A percentile compares a stretch with the other conserved stretches of the same genome.
phyloP scores from a whole-genome alignment of 2,888 invertebrate species.

The Cacoxenus indagator region DNA sequence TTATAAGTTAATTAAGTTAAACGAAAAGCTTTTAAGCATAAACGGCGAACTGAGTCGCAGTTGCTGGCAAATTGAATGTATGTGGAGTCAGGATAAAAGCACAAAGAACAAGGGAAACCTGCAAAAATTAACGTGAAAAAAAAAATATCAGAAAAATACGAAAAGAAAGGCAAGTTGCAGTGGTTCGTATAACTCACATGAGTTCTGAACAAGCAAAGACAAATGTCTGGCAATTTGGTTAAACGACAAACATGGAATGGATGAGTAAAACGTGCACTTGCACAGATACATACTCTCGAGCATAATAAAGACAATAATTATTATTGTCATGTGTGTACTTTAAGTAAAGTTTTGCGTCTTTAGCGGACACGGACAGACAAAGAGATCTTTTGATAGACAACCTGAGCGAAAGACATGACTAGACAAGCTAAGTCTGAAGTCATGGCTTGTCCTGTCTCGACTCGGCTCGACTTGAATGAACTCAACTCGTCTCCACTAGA shows the following conservation, averaged over 20 bases:
- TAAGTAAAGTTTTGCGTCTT: slow-evolving; percentile 29
- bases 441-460: background rate
- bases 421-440: slow-evolving; percentile 31
- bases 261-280: slow-evolving; percentile 22
- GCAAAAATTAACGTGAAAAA: slow-evolving; percentile 35
- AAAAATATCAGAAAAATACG: slow-evolving; percentile 20
- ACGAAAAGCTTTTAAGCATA: slow-evolving; percentile 60
- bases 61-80: slow-evolving; percentile 20
- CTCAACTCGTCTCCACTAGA: slow-evolving; percentile 1
- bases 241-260: slow-evolving; percentile 53
- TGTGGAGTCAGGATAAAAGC: background rate
- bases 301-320: slow-evolving; percentile 62
- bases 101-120: slow-evolving; percentile 20
- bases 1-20: slow-evolving; percentile 64
- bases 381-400: slow-evolving; percentile 8
- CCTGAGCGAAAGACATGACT: slow-evolving; percentile 8
- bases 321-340: slow-evolving; percentile 59
- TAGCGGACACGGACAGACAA: slow-evolving; percentile 7
- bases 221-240: slow-evolving; percentile 63
- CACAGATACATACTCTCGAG: slow-evolving; percentile 56
- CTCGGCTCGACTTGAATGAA: background rate
- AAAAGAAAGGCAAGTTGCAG: slow-evolving; percentile 35
- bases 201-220: slow-evolving; percentile 40
- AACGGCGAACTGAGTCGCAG: slow-evolving; percentile 28
- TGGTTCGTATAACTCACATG: slow-evolving; percentile 18